These are phyloP conservation scores for Papilio demoleus DNA, from an alignment of 2,888 invertebrate genomes.

Conservation along the genomic window DNA sequence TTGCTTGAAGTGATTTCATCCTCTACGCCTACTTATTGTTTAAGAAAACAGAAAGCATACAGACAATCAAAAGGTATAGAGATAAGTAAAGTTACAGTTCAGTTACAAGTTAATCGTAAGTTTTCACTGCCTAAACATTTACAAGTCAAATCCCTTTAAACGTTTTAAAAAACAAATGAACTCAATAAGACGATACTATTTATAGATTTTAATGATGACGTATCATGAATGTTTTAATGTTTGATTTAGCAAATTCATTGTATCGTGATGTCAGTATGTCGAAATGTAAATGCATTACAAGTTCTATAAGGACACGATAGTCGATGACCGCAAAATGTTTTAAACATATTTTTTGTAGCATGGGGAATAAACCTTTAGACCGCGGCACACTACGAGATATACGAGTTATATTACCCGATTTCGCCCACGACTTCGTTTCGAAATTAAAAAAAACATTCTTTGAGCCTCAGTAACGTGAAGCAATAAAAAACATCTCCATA, in stretches of 20 bases:
- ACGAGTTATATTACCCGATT: neutral
- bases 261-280: constrained; percentile 28
- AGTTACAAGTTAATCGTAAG: too few relatives aligned
- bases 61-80: constrained; percentile 14
- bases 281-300: constrained; percentile 36
- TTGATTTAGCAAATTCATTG: constrained; percentile 36
- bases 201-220: neutral
- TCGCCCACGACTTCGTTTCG: too few relatives aligned
- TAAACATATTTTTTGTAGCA: constrained; percentile 21
- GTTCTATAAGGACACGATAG: constrained; percentile 17
- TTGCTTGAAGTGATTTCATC: constrained; percentile 8
- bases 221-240: neutral
- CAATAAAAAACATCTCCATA: too few relatives aligned
- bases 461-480: too few relatives aligned
- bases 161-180: too few relatives aligned
- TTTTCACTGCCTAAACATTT: neutral
- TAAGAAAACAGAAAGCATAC: constrained; percentile 1
- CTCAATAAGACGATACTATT: too few relatives aligned
- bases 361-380: neutral
- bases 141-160: too few relatives aligned
- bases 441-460: too few relatives aligned
- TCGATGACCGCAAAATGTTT: constrained; percentile 12
- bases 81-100: constrained; percentile 24
- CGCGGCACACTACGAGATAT: neutral
- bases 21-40: neutral